Percentiles rank a stretch among this genome's conserved stretches.
Conservation (phyloP, 2,888 invertebrate species). For the Teleiodes luculella region DNA sequence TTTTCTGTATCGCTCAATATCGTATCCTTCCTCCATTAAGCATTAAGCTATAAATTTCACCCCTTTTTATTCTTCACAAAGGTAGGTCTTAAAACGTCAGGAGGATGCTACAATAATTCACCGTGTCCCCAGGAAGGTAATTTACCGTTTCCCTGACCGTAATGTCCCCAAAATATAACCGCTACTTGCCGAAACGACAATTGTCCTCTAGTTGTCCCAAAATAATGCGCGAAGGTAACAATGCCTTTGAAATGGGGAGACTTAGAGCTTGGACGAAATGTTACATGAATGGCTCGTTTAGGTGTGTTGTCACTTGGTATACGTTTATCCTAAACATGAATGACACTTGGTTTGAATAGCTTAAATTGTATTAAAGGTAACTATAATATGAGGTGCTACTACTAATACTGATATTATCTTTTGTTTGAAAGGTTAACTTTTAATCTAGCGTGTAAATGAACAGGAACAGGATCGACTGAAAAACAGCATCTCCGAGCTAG, state of each 20-base stretch:
- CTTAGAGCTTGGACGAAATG: not conserved
- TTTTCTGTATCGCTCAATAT: too few species aligned
- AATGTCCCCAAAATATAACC: conserved; percentile 14
- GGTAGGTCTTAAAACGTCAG: conserved; percentile 1
- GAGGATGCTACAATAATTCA: conserved; percentile 27
- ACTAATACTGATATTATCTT: too few species aligned
- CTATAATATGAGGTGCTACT: too few species aligned
- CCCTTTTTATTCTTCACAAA: not conserved
- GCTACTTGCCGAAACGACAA: conserved; percentile 17
- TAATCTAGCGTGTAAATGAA: too few species aligned
- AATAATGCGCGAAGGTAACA: not conserved
- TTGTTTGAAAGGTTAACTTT: too few species aligned
- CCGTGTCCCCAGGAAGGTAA: conserved; percentile 19
- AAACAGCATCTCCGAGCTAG: too few species aligned
- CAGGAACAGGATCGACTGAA: too few species aligned
- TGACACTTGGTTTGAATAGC: too few species aligned
- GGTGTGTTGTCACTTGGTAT: not conserved
- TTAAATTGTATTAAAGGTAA: too few species aligned
- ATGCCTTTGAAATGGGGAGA: not conserved
- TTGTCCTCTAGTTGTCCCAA: not conserved
- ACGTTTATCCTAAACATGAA: too few species aligned
- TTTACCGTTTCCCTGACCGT: conserved; percentile 24
- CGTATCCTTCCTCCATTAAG: too few species aligned
- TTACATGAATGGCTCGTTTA: not conserved
- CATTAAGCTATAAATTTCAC: not conserved